These are phyloP conservation scores for Andrena praecox DNA, from an alignment of 2,888 invertebrate genomes.

Conservation along the genomic window DNA sequence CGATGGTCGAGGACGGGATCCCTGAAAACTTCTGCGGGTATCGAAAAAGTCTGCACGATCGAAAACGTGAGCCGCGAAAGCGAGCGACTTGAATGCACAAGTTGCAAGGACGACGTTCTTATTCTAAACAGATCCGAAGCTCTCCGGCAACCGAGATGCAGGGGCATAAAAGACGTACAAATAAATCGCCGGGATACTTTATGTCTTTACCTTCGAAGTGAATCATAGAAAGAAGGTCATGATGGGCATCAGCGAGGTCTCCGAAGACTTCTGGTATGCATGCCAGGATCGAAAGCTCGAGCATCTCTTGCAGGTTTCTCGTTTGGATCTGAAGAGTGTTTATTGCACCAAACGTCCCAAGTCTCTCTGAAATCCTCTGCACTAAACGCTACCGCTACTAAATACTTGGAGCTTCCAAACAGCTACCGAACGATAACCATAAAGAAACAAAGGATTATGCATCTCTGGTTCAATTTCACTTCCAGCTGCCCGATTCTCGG, in stretches of 20 bases:
- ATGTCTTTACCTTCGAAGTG: constrained; percentile 28
- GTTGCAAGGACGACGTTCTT: constrained; percentile 25
- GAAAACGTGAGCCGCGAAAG: constrained; percentile 7
- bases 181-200: constrained; percentile 39
- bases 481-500: too few species aligned
- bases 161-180: constrained; percentile 33
- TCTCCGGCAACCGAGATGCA: constrained; percentile 21
- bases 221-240: constrained; percentile 50
- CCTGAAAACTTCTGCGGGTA: not conserved
- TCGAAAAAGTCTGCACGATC: constrained; percentile 4
- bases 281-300: constrained; percentile 8
- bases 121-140: constrained; percentile 16
- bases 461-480: too few species aligned
- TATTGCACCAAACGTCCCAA: too few species aligned
- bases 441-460: too few species aligned
- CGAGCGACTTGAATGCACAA: constrained; percentile 23
- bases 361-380: too few species aligned
- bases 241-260: constrained; percentile 3
- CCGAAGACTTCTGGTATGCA: constrained; percentile 8
- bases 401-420: too few species aligned
- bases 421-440: too few species aligned
- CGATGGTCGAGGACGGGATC: constrained; percentile 2
- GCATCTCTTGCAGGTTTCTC: not conserved
- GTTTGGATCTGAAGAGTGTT: not conserved
- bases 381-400: too few species aligned